A percentile compares a stretch with the other conserved stretches of the same genome.
phyloP scores from a whole-genome alignment of 2,113 vertebrate genomes.

The Lutjanus erythropterus region DNA sequence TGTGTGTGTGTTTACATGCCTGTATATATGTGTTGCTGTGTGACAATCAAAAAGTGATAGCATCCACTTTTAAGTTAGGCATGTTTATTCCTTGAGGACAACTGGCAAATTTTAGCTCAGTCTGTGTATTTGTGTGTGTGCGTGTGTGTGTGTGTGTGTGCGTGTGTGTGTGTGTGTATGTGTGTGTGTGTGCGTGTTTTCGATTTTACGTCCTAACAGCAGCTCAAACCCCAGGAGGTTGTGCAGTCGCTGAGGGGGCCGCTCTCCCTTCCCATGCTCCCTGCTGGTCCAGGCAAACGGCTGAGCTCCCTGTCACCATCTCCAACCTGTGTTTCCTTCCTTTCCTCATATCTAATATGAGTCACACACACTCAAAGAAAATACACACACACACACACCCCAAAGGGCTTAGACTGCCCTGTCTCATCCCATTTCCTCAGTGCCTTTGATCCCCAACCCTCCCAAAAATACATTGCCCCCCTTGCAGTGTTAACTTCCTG shows the following conservation, averaged over 20 bases:
- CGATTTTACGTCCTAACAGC: slow-evolving; percentile 54
- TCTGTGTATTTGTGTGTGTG: slow-evolving; percentile 4
- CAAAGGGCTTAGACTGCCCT: slow-evolving; percentile 73
- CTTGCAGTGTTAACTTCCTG: slow-evolving; percentile 69
- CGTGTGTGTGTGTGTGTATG: slow-evolving; percentile 13
- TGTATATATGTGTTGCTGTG: neutral
- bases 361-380: slow-evolving; percentile 67
- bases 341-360: slow-evolving; percentile 69
- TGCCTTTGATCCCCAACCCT: slow-evolving; percentile 75
- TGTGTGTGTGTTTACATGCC: too few species aligned
- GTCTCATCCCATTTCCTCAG: slow-evolving; percentile 77
- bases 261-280: slow-evolving; percentile 51
- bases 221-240: slow-evolving; percentile 62
- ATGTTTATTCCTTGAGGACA: slow-evolving; percentile 35
- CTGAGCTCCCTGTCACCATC: slow-evolving; percentile 74
- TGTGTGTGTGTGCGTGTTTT: slow-evolving; percentile 35
- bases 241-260: slow-evolving; percentile 55
- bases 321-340: slow-evolving; percentile 71
- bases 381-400: slow-evolving; percentile 71
- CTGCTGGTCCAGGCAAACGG: slow-evolving; percentile 69
- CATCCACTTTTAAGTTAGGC: slow-evolving; percentile 26
- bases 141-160: slow-evolving; percentile 24
- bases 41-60: slow-evolving; percentile 24
- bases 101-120: slow-evolving; percentile 33
- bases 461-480: slow-evolving; percentile 68